Evolutionary conservation across 2,888 invertebrate species (phyloP).

Genomic region (Ametastegia equiseti): DNA sequence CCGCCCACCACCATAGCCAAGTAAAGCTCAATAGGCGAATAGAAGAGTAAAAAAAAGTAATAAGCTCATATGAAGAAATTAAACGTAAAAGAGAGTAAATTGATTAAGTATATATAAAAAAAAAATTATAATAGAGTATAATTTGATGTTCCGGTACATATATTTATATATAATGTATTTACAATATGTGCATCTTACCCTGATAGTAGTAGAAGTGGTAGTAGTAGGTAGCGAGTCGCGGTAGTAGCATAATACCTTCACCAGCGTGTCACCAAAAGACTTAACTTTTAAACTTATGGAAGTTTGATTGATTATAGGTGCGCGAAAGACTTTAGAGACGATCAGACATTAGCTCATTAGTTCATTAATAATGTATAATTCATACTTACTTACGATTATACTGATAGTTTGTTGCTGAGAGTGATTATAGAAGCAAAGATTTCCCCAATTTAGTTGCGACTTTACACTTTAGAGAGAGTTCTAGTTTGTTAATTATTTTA

Average conservation of each 20-base stretch:
- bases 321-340: background rate
- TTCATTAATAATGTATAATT: background rate
- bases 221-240: conserved; percentile 62
- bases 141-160: conserved; percentile 46
- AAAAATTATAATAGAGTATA: conserved; percentile 28
- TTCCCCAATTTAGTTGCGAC: background rate
- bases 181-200: conserved; percentile 69
- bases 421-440: background rate
- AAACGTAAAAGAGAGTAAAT: conserved; percentile 42
- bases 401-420: background rate
- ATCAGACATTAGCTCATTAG: background rate
- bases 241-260: conserved; percentile 70
- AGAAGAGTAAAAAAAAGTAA: conserved; percentile 12
- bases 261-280: conserved; percentile 67
- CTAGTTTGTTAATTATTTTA: too few species aligned
- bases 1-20: conserved; percentile 54
- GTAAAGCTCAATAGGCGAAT: conserved; percentile 42
- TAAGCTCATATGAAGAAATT: conserved; percentile 50
- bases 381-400: conserved; percentile 11
- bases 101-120: conserved; percentile 51
- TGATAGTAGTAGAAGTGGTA: conserved; percentile 58
- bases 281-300: conserved; percentile 49
- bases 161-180: conserved; percentile 54
- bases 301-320: background rate
- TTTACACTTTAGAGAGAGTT: background rate